Base-by-base conservation (phyloP, 92 coral and sea anemone species). In the Parazoanthus swiftii region DNA sequence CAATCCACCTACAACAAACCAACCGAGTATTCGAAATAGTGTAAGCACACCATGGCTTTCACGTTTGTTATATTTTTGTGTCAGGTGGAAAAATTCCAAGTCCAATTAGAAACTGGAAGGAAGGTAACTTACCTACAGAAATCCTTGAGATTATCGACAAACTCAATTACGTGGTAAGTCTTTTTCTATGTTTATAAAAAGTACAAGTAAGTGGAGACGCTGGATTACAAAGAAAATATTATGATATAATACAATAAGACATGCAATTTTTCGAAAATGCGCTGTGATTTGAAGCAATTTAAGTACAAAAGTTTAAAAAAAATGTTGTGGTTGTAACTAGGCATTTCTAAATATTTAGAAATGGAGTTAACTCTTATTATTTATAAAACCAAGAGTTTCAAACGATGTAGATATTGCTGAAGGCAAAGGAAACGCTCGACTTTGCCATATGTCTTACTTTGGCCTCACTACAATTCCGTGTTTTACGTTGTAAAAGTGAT, bases 1-100 rank as follows among this genome's bases (percentile, higher is more conserved):
- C 51, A 3, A 46, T 10, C 51, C 8, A 46, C 51, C 9, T 46
- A 46, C 51, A 29, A 29, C 33, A 29, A 29, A 29, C 33, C 33
- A 29, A 29, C 33, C n/a, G 21, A 63, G n/a, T 7, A 23, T 3
- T 63, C 8, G 25, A 63, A 20, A 3, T 63, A 63, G n/a, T 10
- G 37, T 42, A 18, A 23, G 23, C 14, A 26, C 35, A 4, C 29
- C 11, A 15, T 33, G 80, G 23, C n/a, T 10, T 13, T 78, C 79
- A 70, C 23, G 38, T 54, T 76, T 50, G 20, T n/a, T 81, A 1
- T 74, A 15, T 6, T 88, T 86, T 58, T 38, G 26, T 63, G 26
- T 63, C 80, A 96, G 99, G 99, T 85, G 99, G 99, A 21, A 95
- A 94, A 50, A 95, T 97, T 26, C 99, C 99, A 18, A 85, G 50